These are phyloP conservation scores for Sitodiplosis mosellana DNA, from an alignment of 1,140 invertebrate genomes.

Conservation along the genomic window DNA sequence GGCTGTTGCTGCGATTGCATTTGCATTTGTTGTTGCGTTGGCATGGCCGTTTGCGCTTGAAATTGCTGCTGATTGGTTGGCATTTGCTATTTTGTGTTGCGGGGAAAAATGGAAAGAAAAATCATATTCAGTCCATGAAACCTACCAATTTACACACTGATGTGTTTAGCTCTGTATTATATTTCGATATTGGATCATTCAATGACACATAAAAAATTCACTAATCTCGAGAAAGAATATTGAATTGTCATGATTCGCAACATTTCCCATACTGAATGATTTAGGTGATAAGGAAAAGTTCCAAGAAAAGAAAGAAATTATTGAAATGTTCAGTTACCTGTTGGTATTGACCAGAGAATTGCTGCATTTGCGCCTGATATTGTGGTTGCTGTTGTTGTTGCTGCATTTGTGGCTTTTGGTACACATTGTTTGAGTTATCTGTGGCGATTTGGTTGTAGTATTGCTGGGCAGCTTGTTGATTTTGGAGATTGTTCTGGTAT, in stretches of 20 bases:
- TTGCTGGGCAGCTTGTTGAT: not conserved
- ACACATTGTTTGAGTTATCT: not conserved
- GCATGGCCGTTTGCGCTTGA: slow-evolving; percentile 1
- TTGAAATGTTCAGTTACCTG: not conserved
- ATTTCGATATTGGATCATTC: too few relatives aligned
- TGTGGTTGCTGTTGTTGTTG: not conserved
- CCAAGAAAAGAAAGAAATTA: too few relatives aligned
- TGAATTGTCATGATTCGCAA: too few relatives aligned
- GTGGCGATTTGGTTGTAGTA: not conserved
- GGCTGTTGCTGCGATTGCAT: not conserved
- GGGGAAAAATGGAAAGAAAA: not conserved
- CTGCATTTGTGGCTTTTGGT: not conserved
- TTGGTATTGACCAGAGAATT: not conserved
- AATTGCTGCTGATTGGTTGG: slow-evolving; percentile 9
- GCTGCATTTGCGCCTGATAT: not conserved
- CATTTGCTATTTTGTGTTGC: slow-evolving; percentile 3
- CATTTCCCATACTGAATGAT: too few relatives aligned
- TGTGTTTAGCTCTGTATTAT: too few relatives aligned
- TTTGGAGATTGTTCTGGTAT: not conserved
- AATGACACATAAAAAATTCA: too few relatives aligned
- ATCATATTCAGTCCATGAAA: too few relatives aligned
- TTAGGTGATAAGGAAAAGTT: too few relatives aligned
- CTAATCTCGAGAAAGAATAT: too few relatives aligned
- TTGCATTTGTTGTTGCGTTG: not conserved
- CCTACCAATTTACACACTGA: too few relatives aligned